phyloP scores from a whole-genome alignment of 2,797 vertebrate species.

The Trachops cirrhosus region DNA sequence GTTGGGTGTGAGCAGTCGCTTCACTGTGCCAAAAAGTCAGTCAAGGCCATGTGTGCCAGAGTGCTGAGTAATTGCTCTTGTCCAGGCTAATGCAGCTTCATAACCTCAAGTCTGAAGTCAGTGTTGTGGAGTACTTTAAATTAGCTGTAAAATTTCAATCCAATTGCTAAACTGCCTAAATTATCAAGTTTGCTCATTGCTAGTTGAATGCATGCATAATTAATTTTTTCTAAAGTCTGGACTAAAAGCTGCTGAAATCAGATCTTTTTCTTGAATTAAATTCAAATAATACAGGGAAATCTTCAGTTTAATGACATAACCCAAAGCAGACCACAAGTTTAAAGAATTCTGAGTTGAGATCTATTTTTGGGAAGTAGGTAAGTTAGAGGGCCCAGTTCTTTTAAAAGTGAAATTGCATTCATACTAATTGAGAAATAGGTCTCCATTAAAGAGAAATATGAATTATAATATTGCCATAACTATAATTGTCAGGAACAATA shows the following conservation, averaged over 20 bases:
- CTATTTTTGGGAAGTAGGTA: neutral
- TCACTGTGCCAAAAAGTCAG: conserved; percentile 38
- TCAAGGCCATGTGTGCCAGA: neutral
- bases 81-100: conserved; percentile 62
- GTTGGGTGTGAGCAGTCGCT: neutral
- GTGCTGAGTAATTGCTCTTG: conserved; percentile 67
- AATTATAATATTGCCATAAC: neutral
- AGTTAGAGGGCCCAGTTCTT: neutral
- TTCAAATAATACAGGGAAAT: conserved; percentile 67
- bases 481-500: neutral
- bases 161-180: conserved; percentile 75
- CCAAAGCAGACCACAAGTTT: neutral
- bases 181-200: conserved; percentile 77
- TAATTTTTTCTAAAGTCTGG: conserved; percentile 76
- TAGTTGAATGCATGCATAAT: conserved; percentile 78
- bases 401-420: neutral
- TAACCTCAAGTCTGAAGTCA: conserved; percentile 68
- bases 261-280: conserved; percentile 74
- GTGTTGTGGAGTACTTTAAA: conserved; percentile 67
- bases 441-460: neutral
- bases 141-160: conserved; percentile 75
- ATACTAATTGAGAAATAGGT: neutral
- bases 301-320: conserved; percentile 64
- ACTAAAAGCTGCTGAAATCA: conserved; percentile 76
- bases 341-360: neutral